Conservation (phyloP, 2,888 invertebrate genomes). For the Acleris holmiana region DNA sequence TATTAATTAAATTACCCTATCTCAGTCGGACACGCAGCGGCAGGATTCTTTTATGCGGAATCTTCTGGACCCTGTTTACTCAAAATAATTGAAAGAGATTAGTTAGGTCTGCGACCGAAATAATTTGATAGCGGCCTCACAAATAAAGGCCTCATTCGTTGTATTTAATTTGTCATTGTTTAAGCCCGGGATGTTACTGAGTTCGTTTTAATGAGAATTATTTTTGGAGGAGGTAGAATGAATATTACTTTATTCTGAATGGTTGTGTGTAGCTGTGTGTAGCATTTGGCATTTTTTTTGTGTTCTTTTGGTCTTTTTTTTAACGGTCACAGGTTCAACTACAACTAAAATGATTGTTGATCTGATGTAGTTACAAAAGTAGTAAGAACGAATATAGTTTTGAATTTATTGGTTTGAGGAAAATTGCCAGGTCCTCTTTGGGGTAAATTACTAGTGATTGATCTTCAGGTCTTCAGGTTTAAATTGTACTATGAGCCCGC, state of each 20-base stretch:
- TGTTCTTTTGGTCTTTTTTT: too few relatives aligned
- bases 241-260: not conserved
- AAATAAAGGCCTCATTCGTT: conserved; percentile 28
- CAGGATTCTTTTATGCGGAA: conserved; percentile 41
- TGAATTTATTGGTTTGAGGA: too few relatives aligned
- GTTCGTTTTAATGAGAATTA: conserved; percentile 6
- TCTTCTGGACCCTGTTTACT: conserved; percentile 41
- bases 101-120: conserved; percentile 31
- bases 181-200: not conserved
- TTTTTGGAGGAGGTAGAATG: not conserved
- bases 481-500: too few relatives aligned
- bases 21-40: conserved; percentile 40
- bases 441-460: too few relatives aligned
- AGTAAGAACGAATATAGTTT: too few relatives aligned
- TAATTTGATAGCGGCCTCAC: conserved; percentile 12
- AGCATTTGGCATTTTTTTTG: too few relatives aligned
- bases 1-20: conserved; percentile 46
- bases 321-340: too few relatives aligned
- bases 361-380: too few relatives aligned
- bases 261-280: too few relatives aligned
- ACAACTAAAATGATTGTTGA: too few relatives aligned
- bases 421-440: too few relatives aligned
- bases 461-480: too few relatives aligned
- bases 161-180: conserved; percentile 11
- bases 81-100: conserved; percentile 41